Evolutionary conservation across 2,888 invertebrate genomes (phyloP).

Genomic region (Melipona beecheii): DNA sequence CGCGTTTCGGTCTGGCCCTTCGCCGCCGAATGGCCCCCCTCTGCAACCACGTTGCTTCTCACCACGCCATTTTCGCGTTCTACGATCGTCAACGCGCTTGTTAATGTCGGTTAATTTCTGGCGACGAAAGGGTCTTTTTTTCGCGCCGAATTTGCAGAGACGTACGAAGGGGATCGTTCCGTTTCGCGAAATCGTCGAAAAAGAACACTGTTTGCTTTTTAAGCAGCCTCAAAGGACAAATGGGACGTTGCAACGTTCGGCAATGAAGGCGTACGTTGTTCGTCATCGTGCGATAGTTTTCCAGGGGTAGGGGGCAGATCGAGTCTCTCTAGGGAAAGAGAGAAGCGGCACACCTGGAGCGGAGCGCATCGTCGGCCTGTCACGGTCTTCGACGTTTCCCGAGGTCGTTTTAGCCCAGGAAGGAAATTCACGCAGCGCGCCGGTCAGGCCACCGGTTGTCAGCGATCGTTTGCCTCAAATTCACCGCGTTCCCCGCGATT

Average conservation of each 20-base stretch:
- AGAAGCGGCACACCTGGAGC: conserved; percentile 44
- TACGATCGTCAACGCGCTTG: conserved; percentile 25
- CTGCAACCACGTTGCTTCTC: neutral
- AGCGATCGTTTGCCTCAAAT: conserved; percentile 62
- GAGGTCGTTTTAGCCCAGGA: conserved; percentile 52
- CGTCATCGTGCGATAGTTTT: conserved; percentile 9
- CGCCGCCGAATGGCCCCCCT: conserved; percentile 43
- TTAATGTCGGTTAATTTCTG: conserved; percentile 8
- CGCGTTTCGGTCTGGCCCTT: conserved; percentile 34
- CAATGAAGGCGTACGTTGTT: conserved; percentile 19
- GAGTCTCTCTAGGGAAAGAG: neutral
- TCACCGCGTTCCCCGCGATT: conserved; percentile 59
- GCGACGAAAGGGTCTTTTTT: neutral
- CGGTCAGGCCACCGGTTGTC: conserved; percentile 49
- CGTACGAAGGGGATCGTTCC: too few relatives aligned
- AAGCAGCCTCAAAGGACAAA: neutral
- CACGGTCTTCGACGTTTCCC: conserved; percentile 58
- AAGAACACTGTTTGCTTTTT: neutral
- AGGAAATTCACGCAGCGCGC: conserved; percentile 14
- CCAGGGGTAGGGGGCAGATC: conserved; percentile 27
- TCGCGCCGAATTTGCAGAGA: too few relatives aligned
- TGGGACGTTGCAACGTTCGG: neutral
- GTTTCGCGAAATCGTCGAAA: neutral
- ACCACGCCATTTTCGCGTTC: conserved; percentile 13
- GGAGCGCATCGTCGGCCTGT: conserved; percentile 27